Percentiles rank a stretch among this genome's conserved stretches.
Evolutionary conservation across 2,888 invertebrate species (phyloP).

Genomic region (Xanthorhoe designata): DNA sequence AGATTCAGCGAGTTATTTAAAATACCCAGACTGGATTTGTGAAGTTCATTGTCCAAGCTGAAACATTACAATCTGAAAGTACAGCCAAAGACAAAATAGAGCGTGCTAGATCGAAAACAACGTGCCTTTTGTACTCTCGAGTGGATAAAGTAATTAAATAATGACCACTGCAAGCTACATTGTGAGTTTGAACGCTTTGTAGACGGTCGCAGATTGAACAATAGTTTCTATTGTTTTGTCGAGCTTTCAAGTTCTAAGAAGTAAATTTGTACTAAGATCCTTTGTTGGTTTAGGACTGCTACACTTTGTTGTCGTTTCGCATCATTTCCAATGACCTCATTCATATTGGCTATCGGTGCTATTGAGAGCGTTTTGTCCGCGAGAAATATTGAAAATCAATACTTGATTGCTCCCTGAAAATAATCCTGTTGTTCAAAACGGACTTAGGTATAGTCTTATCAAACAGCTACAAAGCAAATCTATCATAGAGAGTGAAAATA

Average conservation of each 20-base stretch:
- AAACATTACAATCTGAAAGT: slow-evolving; percentile 24
- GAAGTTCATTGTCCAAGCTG: slow-evolving; percentile 2
- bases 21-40: slow-evolving; percentile 1
- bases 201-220: slow-evolving; percentile 32
- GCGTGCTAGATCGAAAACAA: slow-evolving; percentile 26
- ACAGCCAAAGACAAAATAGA: slow-evolving; percentile 26
- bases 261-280: slow-evolving; percentile 17
- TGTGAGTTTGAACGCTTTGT: slow-evolving; percentile 36
- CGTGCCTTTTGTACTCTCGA: slow-evolving; percentile 38
- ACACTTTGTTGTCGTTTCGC: not conserved
- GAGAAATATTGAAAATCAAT: not conserved
- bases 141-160: slow-evolving; percentile 47
- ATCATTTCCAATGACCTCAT: not conserved
- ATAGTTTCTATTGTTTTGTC: slow-evolving; percentile 21
- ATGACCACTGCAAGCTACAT: slow-evolving; percentile 43
- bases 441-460: too few species aligned
- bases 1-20: too few species aligned
- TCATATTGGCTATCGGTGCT: not conserved
- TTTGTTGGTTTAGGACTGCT: slow-evolving; percentile 10
- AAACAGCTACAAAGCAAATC: too few species aligned
- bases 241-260: slow-evolving; percentile 21
- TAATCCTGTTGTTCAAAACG: too few species aligned
- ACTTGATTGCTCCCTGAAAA: too few species aligned
- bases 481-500: too few species aligned
- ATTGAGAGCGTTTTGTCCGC: too few species aligned